Evolutionary conservation across 1,140 invertebrate genomes (phyloP).

Genomic region (Sinonovacula constricta): DNA sequence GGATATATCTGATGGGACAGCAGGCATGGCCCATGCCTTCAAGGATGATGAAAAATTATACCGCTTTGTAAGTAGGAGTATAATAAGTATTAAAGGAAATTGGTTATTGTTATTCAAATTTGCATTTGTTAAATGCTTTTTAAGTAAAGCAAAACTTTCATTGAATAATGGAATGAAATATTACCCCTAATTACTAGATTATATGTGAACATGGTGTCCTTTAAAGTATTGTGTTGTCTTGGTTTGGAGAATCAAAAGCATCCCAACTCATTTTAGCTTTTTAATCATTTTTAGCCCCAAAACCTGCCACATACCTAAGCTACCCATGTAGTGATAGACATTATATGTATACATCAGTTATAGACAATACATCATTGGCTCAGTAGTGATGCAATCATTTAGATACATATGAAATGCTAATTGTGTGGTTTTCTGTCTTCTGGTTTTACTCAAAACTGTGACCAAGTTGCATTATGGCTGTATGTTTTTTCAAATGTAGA

Average conservation of each 20-base stretch:
- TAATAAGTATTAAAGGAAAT: neutral
- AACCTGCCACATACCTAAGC: neutral
- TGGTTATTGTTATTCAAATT: too few relatives aligned
- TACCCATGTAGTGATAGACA: neutral
- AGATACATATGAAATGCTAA: neutral
- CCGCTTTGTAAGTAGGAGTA: slow-evolving; percentile 66
- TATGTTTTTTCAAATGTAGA: too few relatives aligned
- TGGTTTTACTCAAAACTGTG: too few relatives aligned
- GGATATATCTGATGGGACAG: slow-evolving; percentile 64
- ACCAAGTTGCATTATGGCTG: too few relatives aligned
- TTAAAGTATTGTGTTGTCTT: neutral
- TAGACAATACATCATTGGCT: too few relatives aligned
- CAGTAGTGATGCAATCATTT: too few relatives aligned
- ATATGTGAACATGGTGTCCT: too few relatives aligned
- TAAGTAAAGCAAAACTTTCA: neutral
- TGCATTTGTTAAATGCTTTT: too few relatives aligned
- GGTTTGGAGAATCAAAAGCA: neutral
- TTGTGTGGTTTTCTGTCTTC: too few relatives aligned
- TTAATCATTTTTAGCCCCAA: neutral
- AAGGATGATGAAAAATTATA: slow-evolving; percentile 67
- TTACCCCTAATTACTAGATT: too few relatives aligned
- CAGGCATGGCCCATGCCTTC: slow-evolving; percentile 57
- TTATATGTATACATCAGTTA: too few relatives aligned
- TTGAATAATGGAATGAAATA: neutral
- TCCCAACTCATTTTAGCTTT: neutral